phyloP scores from a whole-genome alignment of 1,140 invertebrate genomes.

The Caenorhabditis inopinata region DNA sequence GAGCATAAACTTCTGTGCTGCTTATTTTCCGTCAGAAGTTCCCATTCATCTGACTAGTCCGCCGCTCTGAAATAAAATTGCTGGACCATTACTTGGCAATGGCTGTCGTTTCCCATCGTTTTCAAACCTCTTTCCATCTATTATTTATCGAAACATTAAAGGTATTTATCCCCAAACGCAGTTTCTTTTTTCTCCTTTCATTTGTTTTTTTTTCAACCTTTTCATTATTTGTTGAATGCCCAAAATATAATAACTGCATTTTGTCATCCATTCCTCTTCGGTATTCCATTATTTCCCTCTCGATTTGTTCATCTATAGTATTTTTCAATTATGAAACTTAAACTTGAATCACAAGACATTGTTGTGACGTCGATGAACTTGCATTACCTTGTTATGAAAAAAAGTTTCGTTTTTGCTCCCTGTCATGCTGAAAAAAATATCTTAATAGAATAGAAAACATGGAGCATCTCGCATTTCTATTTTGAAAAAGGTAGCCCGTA shows the following conservation, averaged over 20 bases:
- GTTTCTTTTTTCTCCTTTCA: neutral
- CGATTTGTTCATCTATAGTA: no score
- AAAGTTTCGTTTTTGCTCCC: neutral
- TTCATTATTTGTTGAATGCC: no score
- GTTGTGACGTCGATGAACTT: neutral
- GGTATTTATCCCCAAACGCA: neutral
- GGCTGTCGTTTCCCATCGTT: slow-evolving; percentile 7
- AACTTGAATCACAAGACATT: no score
- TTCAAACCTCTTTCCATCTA: slow-evolving; percentile 18
- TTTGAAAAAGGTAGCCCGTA: neutral
- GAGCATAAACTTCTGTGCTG: neutral
- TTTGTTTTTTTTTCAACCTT: neutral
- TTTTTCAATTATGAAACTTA: no score
- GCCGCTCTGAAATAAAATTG: slow-evolving; percentile 18
- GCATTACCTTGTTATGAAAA: neutral
- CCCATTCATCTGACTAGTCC: slow-evolving; percentile 11
- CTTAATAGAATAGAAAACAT: neutral
- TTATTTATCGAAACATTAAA: slow-evolving; percentile 6
- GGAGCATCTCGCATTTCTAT: neutral
- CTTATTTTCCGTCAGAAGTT: slow-evolving; percentile 14
- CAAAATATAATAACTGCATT: no score
- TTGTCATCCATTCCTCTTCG: no score
- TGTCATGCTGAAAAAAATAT: neutral
- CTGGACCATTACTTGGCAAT: slow-evolving; percentile 15
- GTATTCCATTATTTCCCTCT: no score